Evolutionary conservation across 2,113 vertebrate species (phyloP), one percentile per base, ranked within the genome.

Genomic region (Callipepla californica): DNA sequence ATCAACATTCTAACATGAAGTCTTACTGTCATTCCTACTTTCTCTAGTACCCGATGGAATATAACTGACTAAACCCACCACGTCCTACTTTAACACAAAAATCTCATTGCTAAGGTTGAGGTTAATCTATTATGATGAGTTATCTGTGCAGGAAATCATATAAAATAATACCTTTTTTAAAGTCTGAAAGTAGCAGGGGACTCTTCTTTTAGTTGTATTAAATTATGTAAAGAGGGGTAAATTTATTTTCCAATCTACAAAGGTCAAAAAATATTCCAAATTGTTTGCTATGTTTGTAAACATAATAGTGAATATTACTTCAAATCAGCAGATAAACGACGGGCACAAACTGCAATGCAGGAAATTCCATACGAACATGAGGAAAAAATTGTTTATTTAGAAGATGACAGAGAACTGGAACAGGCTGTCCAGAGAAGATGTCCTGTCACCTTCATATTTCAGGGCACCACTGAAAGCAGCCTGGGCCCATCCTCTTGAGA

Each of bases 31-130:
- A 73, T 77, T 69, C 53, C 53, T 85, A 32, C 70, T 87, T 90
- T 93, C 89, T 80, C 85, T 92, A 14, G 21, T 93, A 94, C 89
- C 79, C 88, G 62, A 68, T 87, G 26, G 80, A 90, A 89, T 85
- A 84, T 90, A 94, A 88, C 90, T 57, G 91, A 96, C 78, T 97
- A 94, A 97, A 85, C 82, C 89, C 70, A 83, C 45, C 32, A 22
- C 96, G 93, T 87, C 95, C 96, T 96, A 94, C 94, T 96, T 97
- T 95, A 88, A 69, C 23, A 20, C 91, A 92, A 92, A 93, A 68
- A 94, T 61, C 83, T 96, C 92, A 48, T 85, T 90, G 65, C 85
- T 84, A 82, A 72, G 80, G 73, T 93, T 93, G 82, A 92, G 80
- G 48, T 94, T 96, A 96, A 96, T 96, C 96, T 82, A 48, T 48